These are phyloP conservation scores for Cactoblastis cactorum DNA, from an alignment of 2,888 invertebrate species.

Conservation along the genomic window DNA sequence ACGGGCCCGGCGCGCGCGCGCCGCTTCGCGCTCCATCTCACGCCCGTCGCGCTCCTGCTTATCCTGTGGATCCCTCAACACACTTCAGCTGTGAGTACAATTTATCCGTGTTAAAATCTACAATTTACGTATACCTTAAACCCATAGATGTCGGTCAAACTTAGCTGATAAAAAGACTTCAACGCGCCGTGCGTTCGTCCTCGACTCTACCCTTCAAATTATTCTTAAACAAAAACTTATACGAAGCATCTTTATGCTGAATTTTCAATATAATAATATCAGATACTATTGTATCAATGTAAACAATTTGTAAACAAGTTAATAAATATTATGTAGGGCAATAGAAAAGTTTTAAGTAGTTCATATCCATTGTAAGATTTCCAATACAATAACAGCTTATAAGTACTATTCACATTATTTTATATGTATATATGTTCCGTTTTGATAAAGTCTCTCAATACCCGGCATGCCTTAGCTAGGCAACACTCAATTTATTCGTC, in stretches of 20 bases:
- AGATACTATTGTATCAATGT: not conserved
- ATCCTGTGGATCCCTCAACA: constrained; percentile 46
- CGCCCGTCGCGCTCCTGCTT: constrained; percentile 55
- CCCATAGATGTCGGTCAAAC: not conserved
- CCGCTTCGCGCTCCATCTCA: constrained; percentile 54
- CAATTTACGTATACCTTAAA: not conserved
- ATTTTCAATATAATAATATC: not conserved
- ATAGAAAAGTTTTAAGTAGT: no score
- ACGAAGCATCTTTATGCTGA: not conserved
- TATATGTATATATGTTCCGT: not conserved
- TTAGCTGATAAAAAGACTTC: constrained; percentile 37
- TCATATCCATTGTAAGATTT: not conserved
- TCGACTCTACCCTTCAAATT: constrained; percentile 2
- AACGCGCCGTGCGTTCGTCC: constrained; percentile 29
- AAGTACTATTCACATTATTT: not conserved
- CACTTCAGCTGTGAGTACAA: constrained; percentile 60
- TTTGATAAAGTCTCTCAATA: not conserved
- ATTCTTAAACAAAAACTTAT: not conserved
- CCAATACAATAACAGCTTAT: not conserved
- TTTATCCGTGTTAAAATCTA: constrained; percentile 13
- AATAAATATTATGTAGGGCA: no score
- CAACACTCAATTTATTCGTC: no score
- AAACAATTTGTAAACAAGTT: no score
- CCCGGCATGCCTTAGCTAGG: not conserved
- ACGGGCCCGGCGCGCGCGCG: constrained; percentile 76